Percentiles rank a stretch among this genome's conserved stretches.
phyloP scores from a whole-genome alignment of 2,113 vertebrate genomes.

The Perca fluviatilis region DNA sequence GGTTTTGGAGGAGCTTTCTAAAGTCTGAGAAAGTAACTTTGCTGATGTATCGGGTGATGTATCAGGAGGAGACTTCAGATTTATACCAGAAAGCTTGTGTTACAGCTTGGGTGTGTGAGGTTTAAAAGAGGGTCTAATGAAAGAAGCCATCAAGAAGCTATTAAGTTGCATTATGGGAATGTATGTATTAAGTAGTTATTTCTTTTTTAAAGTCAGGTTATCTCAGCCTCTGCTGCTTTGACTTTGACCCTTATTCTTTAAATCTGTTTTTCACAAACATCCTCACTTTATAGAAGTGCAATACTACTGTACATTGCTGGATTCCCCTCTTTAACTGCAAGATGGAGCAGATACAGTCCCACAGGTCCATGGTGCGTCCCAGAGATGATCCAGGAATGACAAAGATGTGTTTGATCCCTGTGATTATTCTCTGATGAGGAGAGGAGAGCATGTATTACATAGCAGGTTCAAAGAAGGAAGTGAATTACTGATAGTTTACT shows the following conservation, averaged over 20 bases:
- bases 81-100: neutral
- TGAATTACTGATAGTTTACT: constrained; percentile 1
- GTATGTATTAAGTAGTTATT: neutral
- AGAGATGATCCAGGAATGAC: constrained; percentile 28
- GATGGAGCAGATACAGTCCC: neutral
- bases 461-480: neutral
- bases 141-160: neutral
- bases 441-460: neutral
- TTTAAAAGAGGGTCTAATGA: neutral
- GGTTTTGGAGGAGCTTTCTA: neutral
- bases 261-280: neutral
- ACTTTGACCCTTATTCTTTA: neutral
- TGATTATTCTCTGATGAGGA: constrained; percentile 20
- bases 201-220: neutral
- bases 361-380: neutral
- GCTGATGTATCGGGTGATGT: neutral
- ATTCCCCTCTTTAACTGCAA: neutral
- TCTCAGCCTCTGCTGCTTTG: neutral
- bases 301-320: neutral
- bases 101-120: neutral
- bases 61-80: too few species aligned
- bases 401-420: constrained; percentile 36
- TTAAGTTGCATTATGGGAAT: neutral
- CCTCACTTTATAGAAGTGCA: neutral
- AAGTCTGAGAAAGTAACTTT: neutral